Base-by-base conservation (phyloP, 2,888 invertebrate species). In the Cosmopolites sordidus region DNA sequence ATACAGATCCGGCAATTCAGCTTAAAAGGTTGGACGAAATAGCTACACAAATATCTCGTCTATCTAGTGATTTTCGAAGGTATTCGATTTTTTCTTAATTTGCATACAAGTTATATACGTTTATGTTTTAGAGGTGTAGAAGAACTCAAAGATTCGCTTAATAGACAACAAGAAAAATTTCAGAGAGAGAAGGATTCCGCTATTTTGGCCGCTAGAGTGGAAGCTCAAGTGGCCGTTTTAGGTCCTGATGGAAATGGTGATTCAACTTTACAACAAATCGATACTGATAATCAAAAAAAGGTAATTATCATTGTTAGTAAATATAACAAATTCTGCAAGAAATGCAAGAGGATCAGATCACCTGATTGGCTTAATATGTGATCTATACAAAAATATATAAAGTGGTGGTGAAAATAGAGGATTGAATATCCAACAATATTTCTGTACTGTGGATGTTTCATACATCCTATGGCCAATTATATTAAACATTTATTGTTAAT, bases 1-100 rank as follows among this genome's bases (percentile, higher is more conserved):
- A 18, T 9, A 42, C 56, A 5, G 74, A 75, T 60, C 71, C 73
- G 0, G 67, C 65, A 11, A 70, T 73, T 45, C 78, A 83, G 37
- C 67, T 85, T 60, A 84, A 84, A 68, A 78, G 82, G 37, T 74
- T 90, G 38, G 88, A 89, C 61, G 84, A 86, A 60, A 80, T 89
- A 60, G 82, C 86, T 1, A 78, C 78, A 61, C 82, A 84, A 63
- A 79, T 89, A 67, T 75, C 81, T 4, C 82, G 86, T 59, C 74
- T 88, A 18, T 81, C 84, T 2, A 78, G 79, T 42, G 88, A 89
- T 63, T 81, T 89, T 67, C 82, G 83, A 63, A 81, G 84, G 66
- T 58, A 43, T 29, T 41, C 14, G n/a, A n/a, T n/a, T n/a, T n/a
- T n/a, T n/a, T n/a, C n/a, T n/a, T n/a, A n/a, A n/a, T n/a, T n/a